Percentiles rank a stretch among this genome's conserved stretches.
Conservation (phyloP, 2,113 vertebrate species). For the Psammodynastes pulverulentus region DNA sequence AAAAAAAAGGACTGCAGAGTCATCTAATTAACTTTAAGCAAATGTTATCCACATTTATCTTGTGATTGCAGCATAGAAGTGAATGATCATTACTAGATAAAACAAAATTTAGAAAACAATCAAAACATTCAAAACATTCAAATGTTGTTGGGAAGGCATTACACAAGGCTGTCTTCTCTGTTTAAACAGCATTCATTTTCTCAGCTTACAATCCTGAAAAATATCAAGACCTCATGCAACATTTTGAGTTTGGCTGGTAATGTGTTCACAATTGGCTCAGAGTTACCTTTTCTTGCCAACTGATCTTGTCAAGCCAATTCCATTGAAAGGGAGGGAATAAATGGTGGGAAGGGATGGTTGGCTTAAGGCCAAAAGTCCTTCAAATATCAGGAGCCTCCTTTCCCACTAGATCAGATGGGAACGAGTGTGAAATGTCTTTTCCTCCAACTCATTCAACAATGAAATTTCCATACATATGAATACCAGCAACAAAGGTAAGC, state of each 20-base stretch:
- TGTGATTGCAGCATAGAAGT: background rate
- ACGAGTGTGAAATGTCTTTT: background rate
- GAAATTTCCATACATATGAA: background rate
- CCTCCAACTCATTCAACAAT: background rate
- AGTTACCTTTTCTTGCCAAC: background rate
- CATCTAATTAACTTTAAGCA: slow-evolving; percentile 16
- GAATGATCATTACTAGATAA: background rate
- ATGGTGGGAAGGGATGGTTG: background rate
- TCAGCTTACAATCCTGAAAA: accelerated
- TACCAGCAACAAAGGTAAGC: background rate
- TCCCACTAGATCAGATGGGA: background rate
- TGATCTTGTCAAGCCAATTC: background rate
- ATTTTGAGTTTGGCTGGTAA: background rate
- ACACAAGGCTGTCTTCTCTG: background rate
- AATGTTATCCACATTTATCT: background rate
- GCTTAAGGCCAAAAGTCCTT: background rate
- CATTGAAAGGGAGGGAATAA: background rate
- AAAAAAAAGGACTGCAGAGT: slow-evolving; percentile 21
- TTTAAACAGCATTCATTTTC: background rate
- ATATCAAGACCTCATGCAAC: background rate
- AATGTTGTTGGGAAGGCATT: background rate
- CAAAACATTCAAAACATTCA: background rate
- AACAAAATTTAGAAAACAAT: background rate
- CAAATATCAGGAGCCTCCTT: background rate
- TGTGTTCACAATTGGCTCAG: background rate